Conservation (phyloP, 1,140 invertebrate genomes). For the Drosophila mauritiana region DNA sequence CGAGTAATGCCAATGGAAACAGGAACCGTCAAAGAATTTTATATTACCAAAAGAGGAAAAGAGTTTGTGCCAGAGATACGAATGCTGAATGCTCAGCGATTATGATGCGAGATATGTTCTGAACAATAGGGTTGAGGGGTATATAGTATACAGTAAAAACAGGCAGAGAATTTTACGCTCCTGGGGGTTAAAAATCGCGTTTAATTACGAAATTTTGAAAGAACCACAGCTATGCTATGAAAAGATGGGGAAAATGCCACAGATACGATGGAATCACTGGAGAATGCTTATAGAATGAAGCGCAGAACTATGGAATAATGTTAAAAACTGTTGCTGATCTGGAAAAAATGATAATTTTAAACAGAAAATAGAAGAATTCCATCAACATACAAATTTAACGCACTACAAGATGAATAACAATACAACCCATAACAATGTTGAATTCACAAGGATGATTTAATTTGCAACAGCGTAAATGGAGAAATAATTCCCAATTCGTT, state of each 20-base stretch:
- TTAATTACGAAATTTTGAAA: conserved; percentile 26
- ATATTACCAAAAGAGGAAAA: conserved; percentile 37
- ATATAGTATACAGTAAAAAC: neutral
- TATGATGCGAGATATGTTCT: neutral
- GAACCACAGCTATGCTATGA: neutral
- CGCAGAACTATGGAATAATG: neutral
- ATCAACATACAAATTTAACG: too few species aligned
- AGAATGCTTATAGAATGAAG: neutral
- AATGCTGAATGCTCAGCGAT: conserved; percentile 6
- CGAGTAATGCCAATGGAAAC: conserved; percentile 75
- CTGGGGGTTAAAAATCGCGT: neutral
- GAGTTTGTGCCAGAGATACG: conserved; percentile 23
- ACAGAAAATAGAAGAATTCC: too few species aligned
- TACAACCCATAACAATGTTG: too few species aligned
- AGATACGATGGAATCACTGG: too few species aligned
- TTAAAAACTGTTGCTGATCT: neutral
- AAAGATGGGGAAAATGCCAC: too few species aligned
- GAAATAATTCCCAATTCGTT: conserved; percentile 23
- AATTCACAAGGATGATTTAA: conserved; percentile 3
- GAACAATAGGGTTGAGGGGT: conserved; percentile 1
- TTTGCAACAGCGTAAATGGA: conserved; percentile 5
- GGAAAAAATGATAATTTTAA: neutral
- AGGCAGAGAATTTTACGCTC: conserved; percentile 1
- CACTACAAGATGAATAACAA: neutral
- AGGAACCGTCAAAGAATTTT: conserved; percentile 67